phyloP scores from a whole-genome alignment of 2,113 vertebrate species.

The Merops nubicus region DNA sequence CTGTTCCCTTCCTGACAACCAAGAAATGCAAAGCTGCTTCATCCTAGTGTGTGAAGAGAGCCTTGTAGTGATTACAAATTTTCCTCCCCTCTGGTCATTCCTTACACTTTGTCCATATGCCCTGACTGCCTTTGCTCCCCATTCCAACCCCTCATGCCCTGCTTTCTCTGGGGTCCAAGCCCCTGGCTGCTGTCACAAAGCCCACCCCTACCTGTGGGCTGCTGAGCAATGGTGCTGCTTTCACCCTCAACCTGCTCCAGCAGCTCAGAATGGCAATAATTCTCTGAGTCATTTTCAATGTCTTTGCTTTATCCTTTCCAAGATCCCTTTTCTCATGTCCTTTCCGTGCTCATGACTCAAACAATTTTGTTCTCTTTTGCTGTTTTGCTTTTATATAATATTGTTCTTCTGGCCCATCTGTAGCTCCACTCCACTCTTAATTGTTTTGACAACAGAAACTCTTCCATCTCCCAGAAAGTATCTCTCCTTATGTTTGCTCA shows the following conservation, averaged over 20 bases:
- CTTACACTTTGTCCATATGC: background rate
- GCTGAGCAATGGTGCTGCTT: background rate
- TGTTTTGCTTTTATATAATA: background rate
- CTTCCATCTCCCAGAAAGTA: background rate
- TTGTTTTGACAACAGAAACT: background rate
- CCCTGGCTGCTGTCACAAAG: background rate
- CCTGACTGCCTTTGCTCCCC: background rate
- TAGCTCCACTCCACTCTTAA: background rate
- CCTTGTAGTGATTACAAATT: background rate
- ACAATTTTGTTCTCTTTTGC: background rate
- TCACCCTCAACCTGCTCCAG: background rate
- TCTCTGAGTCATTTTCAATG: background rate
- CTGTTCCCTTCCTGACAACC: background rate
- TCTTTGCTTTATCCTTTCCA: background rate
- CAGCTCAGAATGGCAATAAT: background rate
- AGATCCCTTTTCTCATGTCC: background rate
- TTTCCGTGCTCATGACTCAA: background rate
- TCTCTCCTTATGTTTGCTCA: background rate
- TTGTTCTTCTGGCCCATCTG: background rate
- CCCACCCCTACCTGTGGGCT: background rate
- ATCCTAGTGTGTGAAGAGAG: background rate
- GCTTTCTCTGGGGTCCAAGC: background rate
- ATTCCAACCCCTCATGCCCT: background rate
- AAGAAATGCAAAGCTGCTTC: background rate
- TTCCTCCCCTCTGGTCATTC: background rate